Percentiles rank a stretch among this genome's conserved stretches.
Conservation (phyloP, 2,888 invertebrate species). For the Tinea pellionella region DNA sequence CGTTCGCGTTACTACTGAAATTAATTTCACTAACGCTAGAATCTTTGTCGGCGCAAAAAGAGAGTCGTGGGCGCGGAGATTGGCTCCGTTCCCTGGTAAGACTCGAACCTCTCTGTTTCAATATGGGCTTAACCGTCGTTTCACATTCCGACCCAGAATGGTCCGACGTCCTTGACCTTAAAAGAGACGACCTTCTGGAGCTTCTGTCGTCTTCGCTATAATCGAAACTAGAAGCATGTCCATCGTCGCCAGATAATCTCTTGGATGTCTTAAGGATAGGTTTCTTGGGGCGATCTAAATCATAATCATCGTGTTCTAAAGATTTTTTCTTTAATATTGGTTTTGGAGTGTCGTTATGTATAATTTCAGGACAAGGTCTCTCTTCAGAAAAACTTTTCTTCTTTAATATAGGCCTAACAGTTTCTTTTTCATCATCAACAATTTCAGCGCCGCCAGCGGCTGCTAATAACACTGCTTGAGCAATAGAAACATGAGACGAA, state of each 20-base stretch:
- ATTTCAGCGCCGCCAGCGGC: conserved; percentile 72
- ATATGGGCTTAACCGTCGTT: conserved; percentile 71
- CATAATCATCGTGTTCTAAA: conserved; percentile 79
- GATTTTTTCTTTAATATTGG: conserved; percentile 91
- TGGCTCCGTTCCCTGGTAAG: conserved; percentile 71
- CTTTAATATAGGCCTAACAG: conserved; percentile 82
- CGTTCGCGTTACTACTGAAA: conserved; percentile 57
- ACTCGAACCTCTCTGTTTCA: conserved; percentile 72
- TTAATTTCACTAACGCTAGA: conserved; percentile 55
- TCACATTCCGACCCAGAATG: conserved; percentile 69
- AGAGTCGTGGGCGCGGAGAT: conserved; percentile 73
- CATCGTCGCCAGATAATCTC: conserved; percentile 74
- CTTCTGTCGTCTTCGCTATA: conserved; percentile 66
- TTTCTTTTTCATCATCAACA: conserved; percentile 68
- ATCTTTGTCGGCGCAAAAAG: conserved; percentile 69
- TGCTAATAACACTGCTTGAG: conserved; percentile 74
- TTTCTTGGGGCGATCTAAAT: conserved; percentile 77
- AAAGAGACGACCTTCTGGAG: conserved; percentile 67
- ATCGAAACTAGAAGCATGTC: conserved; percentile 65
- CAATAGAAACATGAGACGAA: conserved; percentile 75
- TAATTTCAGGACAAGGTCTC: conserved; percentile 62
- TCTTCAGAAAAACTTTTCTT: conserved; percentile 84
- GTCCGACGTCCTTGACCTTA: conserved; percentile 65
- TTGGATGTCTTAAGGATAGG: conserved; percentile 83
- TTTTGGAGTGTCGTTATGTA: conserved; percentile 65